Base-by-base conservation (phyloP, 2,888 invertebrate genomes). In the Chymomyza caudatula region DNA sequence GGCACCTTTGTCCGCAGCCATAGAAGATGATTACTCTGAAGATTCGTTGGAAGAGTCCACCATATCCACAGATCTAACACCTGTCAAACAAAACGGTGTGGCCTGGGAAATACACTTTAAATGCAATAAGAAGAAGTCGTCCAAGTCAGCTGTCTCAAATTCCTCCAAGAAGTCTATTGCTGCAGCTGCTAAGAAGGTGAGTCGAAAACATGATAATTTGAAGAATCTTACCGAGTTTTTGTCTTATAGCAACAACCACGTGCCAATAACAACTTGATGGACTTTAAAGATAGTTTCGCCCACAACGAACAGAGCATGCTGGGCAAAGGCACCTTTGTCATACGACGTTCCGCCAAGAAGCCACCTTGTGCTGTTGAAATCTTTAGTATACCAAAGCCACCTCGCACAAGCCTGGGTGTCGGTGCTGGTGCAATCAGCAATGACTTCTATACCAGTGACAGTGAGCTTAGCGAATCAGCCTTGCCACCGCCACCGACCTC, bases 31-130 rank as follows among this genome's bases (percentile, higher is more conserved):
- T 85, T 96, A 96, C 90, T 96, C 96, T 22, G 96, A 96, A 89
- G 96, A 96, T 90, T 96, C 96, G 17, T 90, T 96, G 72, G 96
- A 96, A 90, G 95, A 88, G 69, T 89, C 90, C 4, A 90, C 90
- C 53, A 87, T 93, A 71, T 89, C 90, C 15, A 89, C 89, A 13
- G 92, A 92, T 43, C 90, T 91, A 64, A 92, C 93, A 73, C 92
- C 93, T 78, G 93, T 93, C 87, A 95, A 95, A 91, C 93, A 95
- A 83, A 94, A 94, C 88, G 95, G 96, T 88, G 95, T 96, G 78
- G 96, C 96, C 71, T 96, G 96, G 96, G 96, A 96, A 92, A 96
- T 96, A 72, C 94, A 96, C 71, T 92, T 96, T 81, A 94, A 94
- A 88, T 94, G 70, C 71, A 85, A 76, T 56, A 83, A 73, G 20